Conservation (phyloP, 2,888 invertebrate genomes). For the Nebria brevicollis region DNA sequence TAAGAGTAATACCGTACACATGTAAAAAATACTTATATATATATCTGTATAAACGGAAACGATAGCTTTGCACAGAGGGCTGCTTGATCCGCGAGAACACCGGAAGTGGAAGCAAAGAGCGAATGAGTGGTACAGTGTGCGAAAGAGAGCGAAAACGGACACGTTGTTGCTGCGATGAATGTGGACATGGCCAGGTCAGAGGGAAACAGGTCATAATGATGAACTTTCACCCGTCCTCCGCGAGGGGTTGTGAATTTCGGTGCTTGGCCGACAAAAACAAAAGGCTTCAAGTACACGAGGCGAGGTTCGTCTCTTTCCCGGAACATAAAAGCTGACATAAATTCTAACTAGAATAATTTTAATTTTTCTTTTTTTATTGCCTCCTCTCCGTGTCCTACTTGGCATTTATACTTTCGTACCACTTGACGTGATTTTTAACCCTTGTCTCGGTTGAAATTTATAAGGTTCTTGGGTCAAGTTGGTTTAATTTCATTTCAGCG, state of each 20-base stretch:
- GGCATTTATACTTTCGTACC: not conserved
- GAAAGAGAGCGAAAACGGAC: conserved; percentile 43
- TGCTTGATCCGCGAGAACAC: conserved; percentile 47
- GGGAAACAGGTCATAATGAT: conserved; percentile 2
- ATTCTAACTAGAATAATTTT: not conserved
- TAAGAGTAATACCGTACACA: not conserved
- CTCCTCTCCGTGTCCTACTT: not conserved
- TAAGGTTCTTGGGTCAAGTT: not conserved
- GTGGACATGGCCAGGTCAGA: conserved; percentile 22
- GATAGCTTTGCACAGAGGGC: conserved; percentile 47
- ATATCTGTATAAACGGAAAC: conserved; percentile 41
- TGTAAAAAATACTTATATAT: no score
- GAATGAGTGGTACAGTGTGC: conserved; percentile 39
- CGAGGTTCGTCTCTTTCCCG: not conserved
- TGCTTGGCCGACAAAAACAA: not conserved
- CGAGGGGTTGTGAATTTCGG: not conserved
- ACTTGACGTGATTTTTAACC: not conserved
- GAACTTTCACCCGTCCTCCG: not conserved
- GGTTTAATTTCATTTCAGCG: not conserved
- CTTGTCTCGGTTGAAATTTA: conserved; percentile 1
- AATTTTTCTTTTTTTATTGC: not conserved
- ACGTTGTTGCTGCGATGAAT: conserved; percentile 9
- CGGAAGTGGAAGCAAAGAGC: conserved; percentile 46
- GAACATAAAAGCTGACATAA: not conserved
- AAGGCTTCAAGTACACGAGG: not conserved